Percentiles rank a stretch among this genome's conserved stretches.
phyloP scores from a whole-genome alignment of 2,113 vertebrate genomes.

The Solenodon paradoxus region DNA sequence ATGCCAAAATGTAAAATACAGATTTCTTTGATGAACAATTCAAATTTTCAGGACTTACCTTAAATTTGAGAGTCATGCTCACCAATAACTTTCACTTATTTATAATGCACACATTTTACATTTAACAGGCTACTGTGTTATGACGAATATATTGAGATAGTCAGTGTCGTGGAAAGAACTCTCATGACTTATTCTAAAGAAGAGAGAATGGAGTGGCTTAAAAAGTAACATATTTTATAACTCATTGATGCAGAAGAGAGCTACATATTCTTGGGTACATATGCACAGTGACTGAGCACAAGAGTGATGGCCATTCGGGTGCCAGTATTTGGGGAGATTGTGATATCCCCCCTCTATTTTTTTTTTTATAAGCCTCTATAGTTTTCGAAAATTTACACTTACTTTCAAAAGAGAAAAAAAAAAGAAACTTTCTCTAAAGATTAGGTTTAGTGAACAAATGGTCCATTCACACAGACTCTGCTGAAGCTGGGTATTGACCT shows the following conservation, averaged over 20 bases:
- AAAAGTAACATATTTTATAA: conserved; percentile 29
- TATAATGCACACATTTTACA: neutral
- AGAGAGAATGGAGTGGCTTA: neutral
- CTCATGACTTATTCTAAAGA: neutral
- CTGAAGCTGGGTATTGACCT: neutral
- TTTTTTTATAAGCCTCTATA: neutral
- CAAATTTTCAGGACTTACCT: neutral
- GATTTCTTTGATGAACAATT: neutral
- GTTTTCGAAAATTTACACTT: conserved; percentile 42
- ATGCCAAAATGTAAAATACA: neutral
- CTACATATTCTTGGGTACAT: conserved; percentile 30
- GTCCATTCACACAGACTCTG: neutral
- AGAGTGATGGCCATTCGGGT: conserved; percentile 6
- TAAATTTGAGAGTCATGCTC: neutral
- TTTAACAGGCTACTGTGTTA: neutral
- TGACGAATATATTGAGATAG: neutral
- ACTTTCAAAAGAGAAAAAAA: conserved; percentile 14
- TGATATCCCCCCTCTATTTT: neutral
- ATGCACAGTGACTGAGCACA: conserved; percentile 17
- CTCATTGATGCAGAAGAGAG: neutral
- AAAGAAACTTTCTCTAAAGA: conserved; percentile 1
- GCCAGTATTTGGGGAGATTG: conserved; percentile 21
- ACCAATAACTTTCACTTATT: neutral
- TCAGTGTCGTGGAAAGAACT: neutral
- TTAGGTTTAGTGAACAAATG: conserved; percentile 1